Percentiles rank a stretch among this genome's conserved stretches.
These are phyloP conservation scores for Notolepis coatsorum DNA, from an alignment of 2,797 vertebrate genomes.

Conservation along the genomic window DNA sequence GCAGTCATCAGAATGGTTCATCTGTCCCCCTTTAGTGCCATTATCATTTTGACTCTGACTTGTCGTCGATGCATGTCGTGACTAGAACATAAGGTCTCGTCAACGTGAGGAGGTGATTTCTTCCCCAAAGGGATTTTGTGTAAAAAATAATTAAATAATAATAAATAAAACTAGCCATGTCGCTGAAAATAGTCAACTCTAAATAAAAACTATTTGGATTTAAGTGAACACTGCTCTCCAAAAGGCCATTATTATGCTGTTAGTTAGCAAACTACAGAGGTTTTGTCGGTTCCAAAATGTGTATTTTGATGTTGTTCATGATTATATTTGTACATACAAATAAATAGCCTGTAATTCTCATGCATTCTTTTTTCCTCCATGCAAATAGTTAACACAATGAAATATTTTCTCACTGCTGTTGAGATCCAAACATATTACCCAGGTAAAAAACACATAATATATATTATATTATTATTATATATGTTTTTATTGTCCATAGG, in stretches of 20 bases:
- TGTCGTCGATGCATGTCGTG: constrained; percentile 46
- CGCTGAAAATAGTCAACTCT: constrained; percentile 36
- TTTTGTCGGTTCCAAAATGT: constrained; percentile 45
- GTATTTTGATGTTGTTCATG: constrained; percentile 57
- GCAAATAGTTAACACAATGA: too few relatives aligned
- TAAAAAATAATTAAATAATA: too few relatives aligned
- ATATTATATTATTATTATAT: too few relatives aligned
- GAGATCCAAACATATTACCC: too few relatives aligned
- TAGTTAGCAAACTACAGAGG: constrained; percentile 31
- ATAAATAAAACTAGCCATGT: constrained; percentile 43
- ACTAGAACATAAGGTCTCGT: constrained; percentile 42
- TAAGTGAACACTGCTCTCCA: constrained; percentile 47
- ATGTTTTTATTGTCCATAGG: too few relatives aligned
- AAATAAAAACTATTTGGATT: constrained; percentile 39
- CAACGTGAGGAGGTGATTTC: constrained; percentile 22
- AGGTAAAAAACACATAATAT: too few relatives aligned
- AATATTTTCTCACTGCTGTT: too few relatives aligned
- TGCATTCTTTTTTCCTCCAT: constrained; percentile 36
- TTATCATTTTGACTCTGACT: constrained; percentile 46
- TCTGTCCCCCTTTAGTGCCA: constrained; percentile 10
- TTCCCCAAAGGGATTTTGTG: constrained; percentile 29
- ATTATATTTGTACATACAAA: constrained; percentile 66
- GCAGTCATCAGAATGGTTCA: not conserved
- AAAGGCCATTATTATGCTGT: constrained; percentile 56
- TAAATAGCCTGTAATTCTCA: constrained; percentile 59